Conservation (phyloP, 2,888 invertebrate species). For the Drosophila falleni region DNA sequence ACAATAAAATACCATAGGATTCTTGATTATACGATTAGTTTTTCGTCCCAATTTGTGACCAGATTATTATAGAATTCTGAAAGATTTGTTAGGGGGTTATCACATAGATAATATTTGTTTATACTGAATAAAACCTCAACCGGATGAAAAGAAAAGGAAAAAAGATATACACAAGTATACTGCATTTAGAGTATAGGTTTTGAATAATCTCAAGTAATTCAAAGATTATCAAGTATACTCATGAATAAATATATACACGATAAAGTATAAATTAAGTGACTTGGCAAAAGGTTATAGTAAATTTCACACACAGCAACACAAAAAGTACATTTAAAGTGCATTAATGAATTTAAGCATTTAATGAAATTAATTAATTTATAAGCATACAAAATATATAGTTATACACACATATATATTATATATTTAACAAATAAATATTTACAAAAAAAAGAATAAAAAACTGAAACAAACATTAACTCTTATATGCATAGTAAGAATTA, state of each 20-base stretch:
- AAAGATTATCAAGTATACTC: slow-evolving; percentile 49
- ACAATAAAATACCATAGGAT: neutral
- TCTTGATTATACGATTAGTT: neutral
- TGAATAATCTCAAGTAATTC: slow-evolving; percentile 31
- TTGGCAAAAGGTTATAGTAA: slow-evolving; percentile 60
- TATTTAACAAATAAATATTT: slow-evolving; percentile 55
- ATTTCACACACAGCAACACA: slow-evolving; percentile 78
- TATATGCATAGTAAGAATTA: slow-evolving; percentile 41
- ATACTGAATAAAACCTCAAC: slow-evolving; percentile 68
- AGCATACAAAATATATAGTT: slow-evolving; percentile 65
- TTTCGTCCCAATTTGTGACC: neutral
- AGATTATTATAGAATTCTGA: neutral
- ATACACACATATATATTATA: slow-evolving; percentile 43
- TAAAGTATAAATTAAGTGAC: slow-evolving; percentile 65
- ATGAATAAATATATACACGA: slow-evolving; percentile 34
- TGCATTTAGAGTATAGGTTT: slow-evolving; percentile 70
- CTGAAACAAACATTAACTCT: slow-evolving; percentile 23
- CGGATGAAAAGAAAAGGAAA: slow-evolving; percentile 30
- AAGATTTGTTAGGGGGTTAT: neutral
- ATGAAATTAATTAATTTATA: slow-evolving; percentile 79
- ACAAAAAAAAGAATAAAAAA: slow-evolving; percentile 36
- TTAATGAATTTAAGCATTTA: slow-evolving; percentile 84
- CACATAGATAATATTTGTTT: slow-evolving; percentile 24
- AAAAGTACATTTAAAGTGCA: slow-evolving; percentile 85
- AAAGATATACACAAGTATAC: slow-evolving; percentile 75